A percentile compares a stretch with the other conserved stretches of the same genome.
These are phyloP conservation scores for Drosophila arizonae DNA, from an alignment of 1,140 invertebrate species.

Conservation along the genomic window DNA sequence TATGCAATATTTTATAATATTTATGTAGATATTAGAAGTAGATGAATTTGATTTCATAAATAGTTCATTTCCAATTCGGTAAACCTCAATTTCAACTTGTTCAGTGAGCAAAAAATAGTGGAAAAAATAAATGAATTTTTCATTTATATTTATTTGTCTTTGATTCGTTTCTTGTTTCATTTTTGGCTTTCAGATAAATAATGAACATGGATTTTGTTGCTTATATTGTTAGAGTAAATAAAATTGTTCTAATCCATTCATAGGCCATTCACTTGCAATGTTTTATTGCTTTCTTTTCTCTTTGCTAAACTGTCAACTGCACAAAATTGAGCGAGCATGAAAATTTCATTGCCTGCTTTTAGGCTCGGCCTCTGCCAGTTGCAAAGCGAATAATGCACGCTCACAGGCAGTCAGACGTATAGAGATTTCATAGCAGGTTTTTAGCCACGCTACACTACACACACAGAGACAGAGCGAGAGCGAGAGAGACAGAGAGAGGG, in stretches of 20 bases:
- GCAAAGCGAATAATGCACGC: slow-evolving; percentile 40
- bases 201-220: neutral
- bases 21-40: no score
- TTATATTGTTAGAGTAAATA: slow-evolving; percentile 8
- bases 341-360: slow-evolving; percentile 56
- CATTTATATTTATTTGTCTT: neutral
- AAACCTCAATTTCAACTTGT: no score
- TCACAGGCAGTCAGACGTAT: neutral
- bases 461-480: neutral
- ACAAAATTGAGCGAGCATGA: slow-evolving; percentile 48
- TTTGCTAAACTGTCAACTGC: slow-evolving; percentile 44
- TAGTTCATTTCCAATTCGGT: no score
- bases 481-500: neutral
- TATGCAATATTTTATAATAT: no score
- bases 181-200: neutral
- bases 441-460: slow-evolving; percentile 8
- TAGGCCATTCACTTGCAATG: slow-evolving; percentile 41
- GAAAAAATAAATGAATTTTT: no score
- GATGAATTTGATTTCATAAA: no score
- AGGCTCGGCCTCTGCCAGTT: slow-evolving; percentile 23
- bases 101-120: no score
- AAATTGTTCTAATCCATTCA: slow-evolving; percentile 26
- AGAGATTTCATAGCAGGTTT: neutral
- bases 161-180: neutral
- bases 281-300: slow-evolving; percentile 23